phyloP scores from a whole-genome alignment of 2,113 vertebrate genomes.

The Mobula hypostoma region DNA sequence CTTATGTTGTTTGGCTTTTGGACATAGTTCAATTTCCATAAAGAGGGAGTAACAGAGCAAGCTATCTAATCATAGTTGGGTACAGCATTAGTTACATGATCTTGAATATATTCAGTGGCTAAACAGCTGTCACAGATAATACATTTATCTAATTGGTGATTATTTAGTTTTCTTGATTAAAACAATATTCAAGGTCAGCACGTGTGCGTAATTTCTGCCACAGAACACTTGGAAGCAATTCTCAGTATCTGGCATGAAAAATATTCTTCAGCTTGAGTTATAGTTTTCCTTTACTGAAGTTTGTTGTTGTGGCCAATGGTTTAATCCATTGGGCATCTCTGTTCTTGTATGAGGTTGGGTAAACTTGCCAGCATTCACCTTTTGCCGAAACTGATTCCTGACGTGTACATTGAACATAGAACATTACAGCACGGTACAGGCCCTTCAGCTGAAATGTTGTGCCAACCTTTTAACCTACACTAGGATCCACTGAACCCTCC shows the following conservation, averaged over 20 bases:
- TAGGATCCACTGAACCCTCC: no score
- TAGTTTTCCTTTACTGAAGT: background rate
- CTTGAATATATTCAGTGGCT: slow-evolving; percentile 10
- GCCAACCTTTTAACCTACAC: no score
- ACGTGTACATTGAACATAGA: no score
- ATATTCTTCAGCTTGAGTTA: background rate
- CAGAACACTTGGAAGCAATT: slow-evolving; percentile 17
- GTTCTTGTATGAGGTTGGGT: background rate
- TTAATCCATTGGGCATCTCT: background rate
- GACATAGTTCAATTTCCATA: background rate
- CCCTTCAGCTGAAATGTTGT: no score
- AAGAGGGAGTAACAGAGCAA: background rate
- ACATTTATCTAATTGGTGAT: slow-evolving; percentile 6
- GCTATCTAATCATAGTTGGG: background rate
- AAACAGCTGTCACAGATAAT: background rate
- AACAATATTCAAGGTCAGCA: slow-evolving; percentile 7
- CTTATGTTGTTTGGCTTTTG: background rate
- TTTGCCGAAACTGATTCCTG: background rate
- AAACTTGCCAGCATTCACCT: no score
- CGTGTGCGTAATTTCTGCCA: background rate
- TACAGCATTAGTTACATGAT: slow-evolving; percentile 26
- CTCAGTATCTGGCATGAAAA: background rate
- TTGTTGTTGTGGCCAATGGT: background rate
- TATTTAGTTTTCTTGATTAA: slow-evolving; percentile 29
- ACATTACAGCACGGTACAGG: no score